Percentiles rank a stretch among this genome's conserved stretches.
These are phyloP conservation scores for Tribolium freemani DNA, from an alignment of 2,888 invertebrate genomes.

Conservation along the genomic window DNA sequence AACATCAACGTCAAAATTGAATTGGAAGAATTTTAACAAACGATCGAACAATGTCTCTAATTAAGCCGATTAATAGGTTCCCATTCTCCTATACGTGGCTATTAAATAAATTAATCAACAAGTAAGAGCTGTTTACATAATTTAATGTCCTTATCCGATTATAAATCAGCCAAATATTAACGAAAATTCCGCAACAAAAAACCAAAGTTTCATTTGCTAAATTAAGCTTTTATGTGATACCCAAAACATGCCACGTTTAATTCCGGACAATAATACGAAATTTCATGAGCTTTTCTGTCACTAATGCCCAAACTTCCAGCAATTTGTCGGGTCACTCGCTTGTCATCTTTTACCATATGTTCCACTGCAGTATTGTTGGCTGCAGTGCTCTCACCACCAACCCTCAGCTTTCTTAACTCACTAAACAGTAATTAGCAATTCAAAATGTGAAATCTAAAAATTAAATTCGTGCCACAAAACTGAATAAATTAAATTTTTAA, in stretches of 20 bases:
- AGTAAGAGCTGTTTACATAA: neutral
- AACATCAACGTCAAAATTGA: no score
- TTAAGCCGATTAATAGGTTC: no score
- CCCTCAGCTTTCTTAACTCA: no score
- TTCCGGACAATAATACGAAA: neutral
- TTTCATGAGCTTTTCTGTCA: neutral
- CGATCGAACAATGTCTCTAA: no score
- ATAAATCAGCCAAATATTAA: neutral
- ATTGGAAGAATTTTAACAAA: no score
- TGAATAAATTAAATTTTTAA: no score
- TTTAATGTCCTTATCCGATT: neutral
- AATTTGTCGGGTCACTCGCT: neutral
- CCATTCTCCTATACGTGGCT: neutral
- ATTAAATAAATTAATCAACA: neutral
- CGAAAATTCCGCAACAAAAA: neutral
- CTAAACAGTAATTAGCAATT: no score
- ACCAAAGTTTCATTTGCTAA: neutral
- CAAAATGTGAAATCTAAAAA: no score
- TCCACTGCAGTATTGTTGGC: neutral
- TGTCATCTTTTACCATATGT: neutral
- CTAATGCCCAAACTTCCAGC: neutral
- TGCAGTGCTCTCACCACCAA: neutral
- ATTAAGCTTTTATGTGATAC: neutral
- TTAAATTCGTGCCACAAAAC: no score
- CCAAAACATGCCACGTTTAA: neutral